phyloP scores from a whole-genome alignment of 2,888 invertebrate species.

The Trichogramma evanescens region DNA sequence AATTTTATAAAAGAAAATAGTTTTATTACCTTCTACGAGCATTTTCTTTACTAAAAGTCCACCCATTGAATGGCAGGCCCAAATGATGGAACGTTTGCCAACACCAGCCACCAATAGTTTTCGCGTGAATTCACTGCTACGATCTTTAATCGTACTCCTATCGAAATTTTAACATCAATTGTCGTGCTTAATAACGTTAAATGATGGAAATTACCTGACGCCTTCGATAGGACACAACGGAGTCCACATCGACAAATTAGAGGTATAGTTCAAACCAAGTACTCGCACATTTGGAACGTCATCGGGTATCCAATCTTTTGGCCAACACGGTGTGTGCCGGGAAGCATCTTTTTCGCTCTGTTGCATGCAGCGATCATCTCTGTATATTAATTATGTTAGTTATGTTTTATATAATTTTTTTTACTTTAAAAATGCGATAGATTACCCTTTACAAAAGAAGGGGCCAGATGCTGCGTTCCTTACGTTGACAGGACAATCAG shows the following conservation, averaged over 20 bases:
- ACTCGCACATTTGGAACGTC: slow-evolving; percentile 71
- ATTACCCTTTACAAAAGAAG: slow-evolving; percentile 50
- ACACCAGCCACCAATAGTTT: slow-evolving; percentile 69
- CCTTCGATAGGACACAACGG: slow-evolving; percentile 60
- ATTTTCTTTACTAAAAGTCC: slow-evolving; percentile 85
- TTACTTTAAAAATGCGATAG: neutral
- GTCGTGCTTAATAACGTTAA: neutral
- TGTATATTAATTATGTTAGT: slow-evolving; percentile 15
- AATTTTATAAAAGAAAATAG: neutral
- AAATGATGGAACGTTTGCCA: slow-evolving; percentile 76
- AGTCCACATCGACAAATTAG: slow-evolving; percentile 76
- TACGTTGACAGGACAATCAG: slow-evolving; percentile 59
- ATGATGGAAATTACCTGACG: slow-evolving; percentile 36
- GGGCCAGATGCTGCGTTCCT: slow-evolving; percentile 45
- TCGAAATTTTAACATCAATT: slow-evolving; percentile 9
- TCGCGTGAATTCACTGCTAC: slow-evolving; percentile 61
- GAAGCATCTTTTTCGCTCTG: slow-evolving; percentile 33
- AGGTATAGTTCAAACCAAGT: slow-evolving; percentile 83
- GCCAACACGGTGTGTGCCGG: slow-evolving; percentile 76
- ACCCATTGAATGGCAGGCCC: slow-evolving; percentile 95
- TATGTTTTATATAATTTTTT: neutral
- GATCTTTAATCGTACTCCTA: slow-evolving; percentile 55
- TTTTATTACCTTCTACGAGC: slow-evolving; percentile 54
- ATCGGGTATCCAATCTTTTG: slow-evolving; percentile 84
- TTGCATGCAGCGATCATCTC: slow-evolving; percentile 32